Percentiles rank a stretch among this genome's conserved stretches.
These are phyloP conservation scores for Platanista minor DNA, from an alignment of 2,113 vertebrate species.

Conservation along the genomic window DNA sequence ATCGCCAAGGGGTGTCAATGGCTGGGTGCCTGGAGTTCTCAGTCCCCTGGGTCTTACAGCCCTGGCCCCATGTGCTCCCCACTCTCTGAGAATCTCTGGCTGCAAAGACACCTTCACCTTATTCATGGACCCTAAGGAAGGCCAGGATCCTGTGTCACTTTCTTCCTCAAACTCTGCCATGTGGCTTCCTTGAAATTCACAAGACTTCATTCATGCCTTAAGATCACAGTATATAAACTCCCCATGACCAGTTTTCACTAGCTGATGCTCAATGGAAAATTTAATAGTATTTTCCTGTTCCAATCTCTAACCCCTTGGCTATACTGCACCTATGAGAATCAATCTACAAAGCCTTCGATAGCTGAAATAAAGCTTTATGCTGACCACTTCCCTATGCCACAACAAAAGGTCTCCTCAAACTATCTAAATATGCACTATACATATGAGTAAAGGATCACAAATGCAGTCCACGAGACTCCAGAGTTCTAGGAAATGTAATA, in stretches of 20 bases:
- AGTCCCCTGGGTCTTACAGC: background rate
- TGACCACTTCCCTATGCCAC: background rate
- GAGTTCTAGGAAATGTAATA: background rate
- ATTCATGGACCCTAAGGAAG: background rate
- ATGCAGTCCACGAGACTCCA: background rate
- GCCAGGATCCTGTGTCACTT: background rate
- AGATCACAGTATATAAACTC: background rate
- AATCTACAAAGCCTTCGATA: conserved; percentile 25
- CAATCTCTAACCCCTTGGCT: background rate
- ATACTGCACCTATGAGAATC: background rate
- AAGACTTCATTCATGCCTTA: background rate
- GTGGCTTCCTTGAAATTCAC: background rate
- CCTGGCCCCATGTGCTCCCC: background rate
- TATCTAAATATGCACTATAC: background rate
- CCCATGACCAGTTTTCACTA: background rate
- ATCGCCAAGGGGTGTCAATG: background rate
- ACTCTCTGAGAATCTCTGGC: background rate
- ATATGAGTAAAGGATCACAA: background rate
- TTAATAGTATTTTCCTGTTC: background rate
- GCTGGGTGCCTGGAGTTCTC: background rate
- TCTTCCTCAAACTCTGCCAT: background rate
- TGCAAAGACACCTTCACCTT: background rate
- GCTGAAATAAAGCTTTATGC: conserved; percentile 29
- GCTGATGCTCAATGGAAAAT: background rate
- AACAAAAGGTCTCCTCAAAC: background rate